Evolutionary conservation across 1,140 invertebrate species (phyloP).

Genomic region (Portunus trituberculatus): DNA sequence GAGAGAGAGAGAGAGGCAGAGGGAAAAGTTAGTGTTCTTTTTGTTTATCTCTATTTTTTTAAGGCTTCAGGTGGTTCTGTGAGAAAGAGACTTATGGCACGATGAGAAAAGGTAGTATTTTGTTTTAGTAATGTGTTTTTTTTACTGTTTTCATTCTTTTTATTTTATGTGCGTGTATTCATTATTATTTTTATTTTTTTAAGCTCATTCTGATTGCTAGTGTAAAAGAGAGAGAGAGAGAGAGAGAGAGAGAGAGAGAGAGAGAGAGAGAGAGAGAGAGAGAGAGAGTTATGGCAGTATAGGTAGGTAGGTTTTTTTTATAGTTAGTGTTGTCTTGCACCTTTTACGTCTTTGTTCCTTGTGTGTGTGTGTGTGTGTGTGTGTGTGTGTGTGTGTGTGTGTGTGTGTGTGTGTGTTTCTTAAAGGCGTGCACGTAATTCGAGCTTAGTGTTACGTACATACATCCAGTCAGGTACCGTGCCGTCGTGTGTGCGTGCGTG

Average conservation of each 20-base stretch:
- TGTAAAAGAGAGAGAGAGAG: no score
- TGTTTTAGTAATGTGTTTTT: background rate
- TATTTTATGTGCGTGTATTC: background rate
- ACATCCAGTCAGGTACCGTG: background rate
- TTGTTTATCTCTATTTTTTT: background rate
- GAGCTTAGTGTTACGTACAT: background rate
- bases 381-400: background rate
- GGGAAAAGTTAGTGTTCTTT: slow-evolving; percentile 1
- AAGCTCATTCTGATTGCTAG: no score
- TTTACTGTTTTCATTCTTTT: background rate
- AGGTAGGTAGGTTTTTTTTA: no score
- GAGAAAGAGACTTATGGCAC: background rate
- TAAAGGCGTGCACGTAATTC: background rate
- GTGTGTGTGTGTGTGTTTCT: background rate
- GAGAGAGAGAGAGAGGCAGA: background rate
- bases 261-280: no score
- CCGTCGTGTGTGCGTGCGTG: background rate
- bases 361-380: no score
- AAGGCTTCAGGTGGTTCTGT: background rate
- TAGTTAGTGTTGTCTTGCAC: no score
- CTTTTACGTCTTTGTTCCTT: no score
- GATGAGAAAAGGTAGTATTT: background rate
- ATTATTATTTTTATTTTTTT: no score
- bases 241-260: no score
- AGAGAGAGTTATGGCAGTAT: no score